Evolutionary conservation across 2,888 invertebrate species (phyloP).

Genomic region (Allacma fusca): DNA sequence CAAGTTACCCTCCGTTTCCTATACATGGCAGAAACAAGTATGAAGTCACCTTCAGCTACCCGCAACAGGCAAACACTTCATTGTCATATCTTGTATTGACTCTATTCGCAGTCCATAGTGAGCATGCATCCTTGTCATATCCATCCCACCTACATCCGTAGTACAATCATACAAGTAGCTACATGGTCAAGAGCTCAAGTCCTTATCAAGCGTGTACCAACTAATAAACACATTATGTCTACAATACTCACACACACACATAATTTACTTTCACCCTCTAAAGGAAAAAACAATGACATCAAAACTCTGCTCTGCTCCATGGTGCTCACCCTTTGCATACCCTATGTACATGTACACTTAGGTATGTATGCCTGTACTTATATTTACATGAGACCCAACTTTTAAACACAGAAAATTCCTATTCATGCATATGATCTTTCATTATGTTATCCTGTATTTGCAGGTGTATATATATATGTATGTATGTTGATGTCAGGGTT

Average conservation of each 20-base stretch:
- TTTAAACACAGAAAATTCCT: no score
- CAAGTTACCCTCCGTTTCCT: constrained; percentile 38
- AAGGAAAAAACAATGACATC: constrained; percentile 14
- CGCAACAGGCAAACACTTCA: constrained; percentile 38
- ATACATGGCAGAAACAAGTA: constrained; percentile 39
- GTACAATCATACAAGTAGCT: constrained; percentile 27
- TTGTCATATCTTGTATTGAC: constrained; percentile 40
- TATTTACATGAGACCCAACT: no score
- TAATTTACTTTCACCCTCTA: constrained; percentile 36
- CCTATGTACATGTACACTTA: neutral
- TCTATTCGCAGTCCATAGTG: constrained; percentile 19
- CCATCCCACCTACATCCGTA: constrained; percentile 36
- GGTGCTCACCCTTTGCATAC: neutral
- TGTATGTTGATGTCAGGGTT: no score
- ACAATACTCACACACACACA: constrained; percentile 29
- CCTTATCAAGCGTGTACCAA: constrained; percentile 29
- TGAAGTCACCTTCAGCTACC: constrained; percentile 37
- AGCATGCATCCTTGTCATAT: constrained; percentile 35
- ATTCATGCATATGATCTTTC: no score
- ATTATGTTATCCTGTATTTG: no score
- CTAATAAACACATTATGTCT: constrained; percentile 26
- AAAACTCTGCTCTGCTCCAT: neutral
- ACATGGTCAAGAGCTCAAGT: constrained; percentile 36
- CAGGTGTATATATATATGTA: no score
- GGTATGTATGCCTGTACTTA: no score